These are phyloP conservation scores for Euphonia xanthogaster DNA, from an alignment of 2,797 vertebrate genomes.

Conservation along the genomic window DNA sequence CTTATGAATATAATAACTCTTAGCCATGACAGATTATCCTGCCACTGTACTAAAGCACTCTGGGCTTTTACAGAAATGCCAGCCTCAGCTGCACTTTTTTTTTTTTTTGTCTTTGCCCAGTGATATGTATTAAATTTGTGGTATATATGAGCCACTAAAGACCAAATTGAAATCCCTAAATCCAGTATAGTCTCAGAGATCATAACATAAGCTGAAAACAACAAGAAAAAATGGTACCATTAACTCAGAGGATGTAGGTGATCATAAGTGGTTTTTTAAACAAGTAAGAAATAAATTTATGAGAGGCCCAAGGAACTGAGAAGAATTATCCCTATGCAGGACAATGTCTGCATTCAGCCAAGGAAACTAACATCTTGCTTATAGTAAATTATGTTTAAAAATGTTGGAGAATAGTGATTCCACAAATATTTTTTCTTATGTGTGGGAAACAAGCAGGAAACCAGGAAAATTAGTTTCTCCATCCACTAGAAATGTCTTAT, in stretches of 20 bases:
- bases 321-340: neutral
- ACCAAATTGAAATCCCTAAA: conserved; percentile 10
- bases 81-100: neutral
- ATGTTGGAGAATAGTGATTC: neutral
- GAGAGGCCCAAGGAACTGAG: neutral
- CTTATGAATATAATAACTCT: conserved; percentile 38
- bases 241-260: neutral
- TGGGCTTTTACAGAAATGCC: conserved; percentile 6
- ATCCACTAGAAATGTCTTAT: neutral
- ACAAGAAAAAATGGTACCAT: neutral
- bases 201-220: conserved; percentile 21
- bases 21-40: neutral
- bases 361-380: neutral
- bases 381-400: neutral
- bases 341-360: neutral
- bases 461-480: neutral
- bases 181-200: neutral
- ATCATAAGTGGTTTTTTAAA: neutral
- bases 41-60: neutral
- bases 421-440: neutral
- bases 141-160: neutral
- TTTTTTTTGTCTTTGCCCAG: neutral
- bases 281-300: neutral
- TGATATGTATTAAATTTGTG: neutral
- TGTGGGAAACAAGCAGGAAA: neutral